Base-by-base conservation (phyloP, 2,888 invertebrate genomes). In the Trachelus iudaicus region DNA sequence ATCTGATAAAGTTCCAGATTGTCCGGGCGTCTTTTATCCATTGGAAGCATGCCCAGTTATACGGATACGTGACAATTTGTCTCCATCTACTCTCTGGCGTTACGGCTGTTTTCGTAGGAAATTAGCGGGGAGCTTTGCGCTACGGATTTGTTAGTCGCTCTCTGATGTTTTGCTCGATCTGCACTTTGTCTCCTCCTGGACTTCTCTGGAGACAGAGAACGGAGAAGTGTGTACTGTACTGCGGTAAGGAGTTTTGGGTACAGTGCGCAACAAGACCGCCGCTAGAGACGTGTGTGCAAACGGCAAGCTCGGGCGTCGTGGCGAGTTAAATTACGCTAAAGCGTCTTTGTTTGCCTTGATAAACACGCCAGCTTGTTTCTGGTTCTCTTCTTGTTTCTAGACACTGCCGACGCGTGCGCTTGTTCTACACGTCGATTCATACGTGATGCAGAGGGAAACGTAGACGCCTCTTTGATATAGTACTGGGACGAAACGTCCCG, bases 261-360 rank as follows among this genome's bases (percentile, higher is more conserved):
- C 56, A 23, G 23, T 56, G 9, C 56, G 56, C 56, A 9, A 23
- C 56, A 56, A 23, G 2, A 2, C 23, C 56, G 15, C 2, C 31
- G 31, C 31, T 13, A 11, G 71, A 71, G 31, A 71, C 71, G 33
- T 33, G 13, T 31, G 37, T 37, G 35, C 35, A 37, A 4, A 71
- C 37, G 34, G 35, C 23, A 35, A 4, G 23, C 11, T 30, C 34
- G 74, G n/a, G 80, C 75, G 74, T 76, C 82, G 79, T 79, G 81
- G 77, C 77, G 81, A 83, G 83, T 75, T 83, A 82, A 86, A 86
- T 84, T 85, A 81, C 82, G 79, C 78, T 81, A 81, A 83, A 84
- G 78, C 83, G 81, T 81, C 75, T 79, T 77, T 73, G 82, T 83
- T 85, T 85, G 82, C 82, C 79, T 81, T 81, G 71, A 23, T 79